phyloP scores from a whole-genome alignment of 2,797 vertebrate species.

The Clarias laeviceps region DNA sequence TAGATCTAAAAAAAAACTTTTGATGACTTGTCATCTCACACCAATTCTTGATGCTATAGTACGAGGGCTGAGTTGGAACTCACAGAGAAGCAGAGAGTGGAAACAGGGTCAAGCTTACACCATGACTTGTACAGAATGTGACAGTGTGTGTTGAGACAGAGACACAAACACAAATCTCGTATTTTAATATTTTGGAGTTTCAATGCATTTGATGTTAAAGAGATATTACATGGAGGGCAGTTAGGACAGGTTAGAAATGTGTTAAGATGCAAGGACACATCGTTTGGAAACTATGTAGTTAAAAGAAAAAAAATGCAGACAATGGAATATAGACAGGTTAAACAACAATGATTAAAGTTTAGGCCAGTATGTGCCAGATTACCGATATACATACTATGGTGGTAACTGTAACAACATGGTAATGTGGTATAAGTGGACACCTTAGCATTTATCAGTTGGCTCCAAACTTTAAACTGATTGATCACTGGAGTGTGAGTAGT shows the following conservation, averaged over 20 bases:
- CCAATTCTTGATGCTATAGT: slow-evolving; percentile 9
- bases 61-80: slow-evolving; percentile 27
- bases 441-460: slow-evolving; percentile 23
- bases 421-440: background rate
- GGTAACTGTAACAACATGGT: background rate
- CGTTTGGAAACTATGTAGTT: slow-evolving; percentile 35
- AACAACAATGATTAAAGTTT: slow-evolving; percentile 12
- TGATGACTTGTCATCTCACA: slow-evolving; percentile 32
- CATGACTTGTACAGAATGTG: slow-evolving; percentile 53
- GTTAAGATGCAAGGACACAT: slow-evolving; percentile 32
- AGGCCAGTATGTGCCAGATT: background rate
- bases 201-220: slow-evolving; percentile 23
- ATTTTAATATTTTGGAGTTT: slow-evolving; percentile 32
- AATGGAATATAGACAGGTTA: slow-evolving; percentile 8
- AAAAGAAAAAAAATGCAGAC: slow-evolving; percentile 24
- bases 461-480: slow-evolving; percentile 34
- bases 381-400: background rate
- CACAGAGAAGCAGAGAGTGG: slow-evolving; percentile 51
- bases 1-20: background rate
- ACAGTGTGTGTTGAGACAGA: slow-evolving; percentile 60
- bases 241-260: slow-evolving; percentile 37
- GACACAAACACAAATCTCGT: slow-evolving; percentile 60
- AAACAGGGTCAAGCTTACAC: slow-evolving; percentile 47
- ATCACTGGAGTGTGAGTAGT: slow-evolving; percentile 27
- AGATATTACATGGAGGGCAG: slow-evolving; percentile 40